Evolutionary conservation across 2,113 vertebrate genomes (phyloP).

Genomic region (Irena cyanogastra): DNA sequence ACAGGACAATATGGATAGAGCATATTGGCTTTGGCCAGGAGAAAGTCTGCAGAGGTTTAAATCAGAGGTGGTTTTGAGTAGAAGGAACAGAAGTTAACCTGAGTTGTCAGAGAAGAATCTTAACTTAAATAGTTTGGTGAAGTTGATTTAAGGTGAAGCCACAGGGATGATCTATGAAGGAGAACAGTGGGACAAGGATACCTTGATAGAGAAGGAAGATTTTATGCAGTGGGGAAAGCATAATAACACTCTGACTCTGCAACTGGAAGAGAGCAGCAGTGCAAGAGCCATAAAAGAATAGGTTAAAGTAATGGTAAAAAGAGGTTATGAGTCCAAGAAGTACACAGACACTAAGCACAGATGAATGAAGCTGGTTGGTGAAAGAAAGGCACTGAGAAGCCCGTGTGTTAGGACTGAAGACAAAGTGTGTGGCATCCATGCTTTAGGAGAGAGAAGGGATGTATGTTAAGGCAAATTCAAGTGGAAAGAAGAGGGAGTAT

Average conservation of each 20-base stretch:
- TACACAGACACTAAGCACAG: neutral
- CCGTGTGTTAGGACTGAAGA: neutral
- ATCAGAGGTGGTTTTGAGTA: neutral
- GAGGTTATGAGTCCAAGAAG: neutral
- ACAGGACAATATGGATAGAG: neutral
- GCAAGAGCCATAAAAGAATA: neutral
- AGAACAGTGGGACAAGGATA: neutral
- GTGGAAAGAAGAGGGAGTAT: slow-evolving; percentile 18
- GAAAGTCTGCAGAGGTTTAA: neutral
- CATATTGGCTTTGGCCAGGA: neutral
- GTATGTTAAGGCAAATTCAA: slow-evolving; percentile 30
- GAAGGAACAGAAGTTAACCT: neutral
- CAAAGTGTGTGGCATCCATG: neutral
- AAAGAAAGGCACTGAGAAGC: neutral
- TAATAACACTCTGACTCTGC: neutral
- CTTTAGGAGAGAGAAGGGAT: neutral
- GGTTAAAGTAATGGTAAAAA: neutral
- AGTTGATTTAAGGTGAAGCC: neutral
- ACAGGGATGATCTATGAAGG: neutral
- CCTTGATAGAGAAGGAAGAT: neutral
- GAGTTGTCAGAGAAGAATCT: neutral
- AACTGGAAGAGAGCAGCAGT: neutral
- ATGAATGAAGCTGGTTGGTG: neutral
- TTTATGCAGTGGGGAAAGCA: neutral
- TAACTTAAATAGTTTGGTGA: neutral